phyloP scores from a whole-genome alignment of 2,888 invertebrate species.

The Trilocha varians region DNA sequence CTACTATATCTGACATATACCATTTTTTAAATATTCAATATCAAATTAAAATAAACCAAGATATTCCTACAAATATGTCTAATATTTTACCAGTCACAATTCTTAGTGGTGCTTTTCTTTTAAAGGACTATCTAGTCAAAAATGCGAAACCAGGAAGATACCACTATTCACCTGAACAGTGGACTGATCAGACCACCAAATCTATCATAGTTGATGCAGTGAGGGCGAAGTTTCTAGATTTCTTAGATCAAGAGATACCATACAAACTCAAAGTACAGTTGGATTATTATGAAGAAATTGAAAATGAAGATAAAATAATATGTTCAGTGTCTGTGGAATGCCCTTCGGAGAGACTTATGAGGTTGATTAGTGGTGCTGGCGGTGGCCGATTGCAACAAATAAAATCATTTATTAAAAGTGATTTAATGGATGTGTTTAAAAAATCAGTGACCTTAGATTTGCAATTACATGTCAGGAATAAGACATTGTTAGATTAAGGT shows the following conservation, averaged over 20 bases:
- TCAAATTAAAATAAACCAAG: too few species aligned
- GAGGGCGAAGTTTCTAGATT: constrained; percentile 87
- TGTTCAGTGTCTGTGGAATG: constrained; percentile 77
- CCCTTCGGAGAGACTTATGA: constrained; percentile 74
- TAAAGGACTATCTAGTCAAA: constrained; percentile 78
- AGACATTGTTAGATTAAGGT: constrained; percentile 14
- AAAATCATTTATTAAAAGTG: constrained; percentile 75
- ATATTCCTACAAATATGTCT: too few species aligned
- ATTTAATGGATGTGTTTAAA: constrained; percentile 77
- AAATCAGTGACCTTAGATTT: constrained; percentile 67
- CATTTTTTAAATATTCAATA: too few species aligned
- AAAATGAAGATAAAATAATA: constrained; percentile 59
- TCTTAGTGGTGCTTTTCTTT: constrained; percentile 12
- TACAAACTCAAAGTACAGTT: constrained; percentile 79
- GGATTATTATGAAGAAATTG: constrained; percentile 76
- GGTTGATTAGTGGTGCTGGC: constrained; percentile 77
- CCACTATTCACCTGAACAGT: constrained; percentile 77
- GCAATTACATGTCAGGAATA: constrained; percentile 33
- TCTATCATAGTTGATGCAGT: constrained; percentile 82
- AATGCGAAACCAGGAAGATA: constrained; percentile 79
- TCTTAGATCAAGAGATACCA: constrained; percentile 89
- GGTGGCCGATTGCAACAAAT: constrained; percentile 82
- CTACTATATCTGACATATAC: too few species aligned
- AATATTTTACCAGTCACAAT: neutral
- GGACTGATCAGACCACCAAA: constrained; percentile 83